phyloP scores from a whole-genome alignment of 2,888 invertebrate species.

The Fragum whitleyi region DNA sequence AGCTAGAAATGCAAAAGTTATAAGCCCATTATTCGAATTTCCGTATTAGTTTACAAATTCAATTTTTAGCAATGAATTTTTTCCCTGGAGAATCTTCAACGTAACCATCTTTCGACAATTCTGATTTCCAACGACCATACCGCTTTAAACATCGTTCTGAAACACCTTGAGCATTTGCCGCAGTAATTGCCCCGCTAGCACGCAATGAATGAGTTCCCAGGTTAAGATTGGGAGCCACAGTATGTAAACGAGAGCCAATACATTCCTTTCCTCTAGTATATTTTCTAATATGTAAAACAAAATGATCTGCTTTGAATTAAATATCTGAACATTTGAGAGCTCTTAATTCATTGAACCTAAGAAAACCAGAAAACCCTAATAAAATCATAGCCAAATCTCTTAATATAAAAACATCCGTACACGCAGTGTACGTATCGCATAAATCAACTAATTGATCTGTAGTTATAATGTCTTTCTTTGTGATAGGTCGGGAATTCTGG shows the following conservation, averaged over 20 bases:
- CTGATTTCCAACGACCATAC: slow-evolving; percentile 44
- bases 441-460: slow-evolving; percentile 16
- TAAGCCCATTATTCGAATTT: not conserved
- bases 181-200: too few relatives aligned
- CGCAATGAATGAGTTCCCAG: too few relatives aligned
- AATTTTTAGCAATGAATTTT: slow-evolving; percentile 23
- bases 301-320: slow-evolving; percentile 21
- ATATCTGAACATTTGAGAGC: slow-evolving; percentile 27
- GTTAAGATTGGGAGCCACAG: slow-evolving; percentile 37
- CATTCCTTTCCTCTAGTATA: slow-evolving; percentile 41
- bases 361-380: slow-evolving; percentile 35
- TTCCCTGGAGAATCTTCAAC: slow-evolving; percentile 36
- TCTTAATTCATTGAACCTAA: slow-evolving; percentile 32
- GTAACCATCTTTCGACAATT: slow-evolving; percentile 30
- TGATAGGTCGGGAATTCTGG: slow-evolving; percentile 5
- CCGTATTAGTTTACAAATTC: slow-evolving; percentile 32
- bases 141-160: too few relatives aligned
- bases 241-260: slow-evolving; percentile 29
- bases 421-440: slow-evolving; percentile 14
- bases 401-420: slow-evolving; percentile 29
- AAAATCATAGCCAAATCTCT: slow-evolving; percentile 38
- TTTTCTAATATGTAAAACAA: slow-evolving; percentile 9
- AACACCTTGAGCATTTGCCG: too few relatives aligned
- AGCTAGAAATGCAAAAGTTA: not conserved
- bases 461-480: slow-evolving; percentile 27